Conservation (phyloP, 2,113 vertebrate species). For the Castor canadensis region DNA sequence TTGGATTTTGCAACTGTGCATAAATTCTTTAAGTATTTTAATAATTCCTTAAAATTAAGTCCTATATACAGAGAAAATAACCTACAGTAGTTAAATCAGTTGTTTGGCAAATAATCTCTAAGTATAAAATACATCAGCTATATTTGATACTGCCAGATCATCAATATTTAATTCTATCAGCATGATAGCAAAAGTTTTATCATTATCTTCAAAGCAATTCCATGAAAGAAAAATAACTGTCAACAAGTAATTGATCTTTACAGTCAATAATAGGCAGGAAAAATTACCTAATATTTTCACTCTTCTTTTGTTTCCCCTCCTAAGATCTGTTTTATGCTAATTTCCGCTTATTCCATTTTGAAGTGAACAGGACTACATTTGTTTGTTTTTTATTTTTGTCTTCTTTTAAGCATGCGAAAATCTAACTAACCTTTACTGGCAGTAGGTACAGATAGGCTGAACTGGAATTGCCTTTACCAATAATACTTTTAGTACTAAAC, state of each 20-base stretch:
- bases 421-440: neutral
- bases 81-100: neutral
- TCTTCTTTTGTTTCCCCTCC: neutral
- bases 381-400: neutral
- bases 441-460: neutral
- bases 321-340: neutral
- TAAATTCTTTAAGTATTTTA: conserved; percentile 4
- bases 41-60: neutral
- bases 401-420: neutral
- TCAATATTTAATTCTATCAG: neutral
- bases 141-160: neutral
- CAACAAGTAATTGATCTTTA: neutral
- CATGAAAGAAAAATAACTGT: conserved; percentile 32
- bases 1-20: neutral
- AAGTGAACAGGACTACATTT: neutral
- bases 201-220: neutral
- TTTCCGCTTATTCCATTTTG: neutral
- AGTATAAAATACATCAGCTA: neutral
- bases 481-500: neutral
- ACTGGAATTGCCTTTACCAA: neutral
- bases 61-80: neutral
- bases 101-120: neutral
- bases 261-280: neutral
- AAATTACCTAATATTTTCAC: neutral
- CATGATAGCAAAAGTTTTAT: neutral